Evolutionary conservation across 2,113 vertebrate species (phyloP), one percentile per base, ranked within the genome.

Genomic region (Mus spicilegus): DNA sequence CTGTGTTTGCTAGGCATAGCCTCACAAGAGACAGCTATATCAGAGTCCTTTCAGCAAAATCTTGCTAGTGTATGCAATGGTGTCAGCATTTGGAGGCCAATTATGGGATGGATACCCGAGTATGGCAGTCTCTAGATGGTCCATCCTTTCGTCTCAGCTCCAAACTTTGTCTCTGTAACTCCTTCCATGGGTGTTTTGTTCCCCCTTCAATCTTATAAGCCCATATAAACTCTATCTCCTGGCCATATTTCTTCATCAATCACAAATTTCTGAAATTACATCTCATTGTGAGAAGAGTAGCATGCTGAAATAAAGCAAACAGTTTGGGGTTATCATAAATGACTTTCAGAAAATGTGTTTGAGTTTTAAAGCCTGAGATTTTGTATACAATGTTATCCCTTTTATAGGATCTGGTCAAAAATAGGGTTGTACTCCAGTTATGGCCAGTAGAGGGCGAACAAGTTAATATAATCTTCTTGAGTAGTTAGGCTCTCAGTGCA

Each of bases 361-460:
- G 51, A 85, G 26, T 70, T 95, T 33, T 54, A 95, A 95, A 95
- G 16, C 42, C 33, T 13, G 67, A 61, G 11, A 20, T 11, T 88
- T 94, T n/a, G 36, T 56, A 63, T 81, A 96, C 91, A 63, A 77
- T 75, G 24, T 20, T 51, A 0, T 39, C 22, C 11, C 69, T 84
- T 93, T 94, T 61, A 36, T 49, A 89, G 90, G 81, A 81, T 19
- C 9, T 11, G 14, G 67, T 92, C 84, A 93, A 89, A 96, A 90
- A 19, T 73, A 95, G 69, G 0, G 49, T 28, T 63, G 58, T 94
- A 30, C 91, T 94, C 61, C 39, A 89, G 11, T 20, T 81, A 3
- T 93, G 73, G 26, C 96, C 97, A 96, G 96, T 95, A 98, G 98
- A 98, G 97, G 98, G 97, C 91, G 72, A 76, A 78, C 70, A 86